Conservation (phyloP, 1,140 invertebrate species). For the Heliconius melpomene region DNA sequence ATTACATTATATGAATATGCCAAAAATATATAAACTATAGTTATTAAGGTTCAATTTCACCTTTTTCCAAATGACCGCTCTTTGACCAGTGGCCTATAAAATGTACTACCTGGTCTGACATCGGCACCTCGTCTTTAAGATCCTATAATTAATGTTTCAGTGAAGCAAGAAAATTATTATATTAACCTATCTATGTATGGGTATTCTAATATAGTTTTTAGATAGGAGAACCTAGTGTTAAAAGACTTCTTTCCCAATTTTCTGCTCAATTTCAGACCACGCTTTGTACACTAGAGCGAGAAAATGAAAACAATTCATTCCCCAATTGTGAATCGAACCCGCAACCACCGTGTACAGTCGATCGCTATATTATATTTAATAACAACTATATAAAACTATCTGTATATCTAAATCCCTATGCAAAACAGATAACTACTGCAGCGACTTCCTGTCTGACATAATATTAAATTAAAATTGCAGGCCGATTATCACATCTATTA, state of each 20-base stretch:
- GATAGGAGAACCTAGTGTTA: neutral
- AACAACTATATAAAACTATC: conserved; percentile 6
- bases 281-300: neutral
- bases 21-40: conserved; percentile 6
- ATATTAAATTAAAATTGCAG: conserved; percentile 50
- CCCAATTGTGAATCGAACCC: neutral
- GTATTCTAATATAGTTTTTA: no score
- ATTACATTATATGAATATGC: neutral
- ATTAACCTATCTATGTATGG: neutral
- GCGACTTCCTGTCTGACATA: conserved; percentile 44
- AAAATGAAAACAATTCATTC: neutral
- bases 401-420: conserved; percentile 36
- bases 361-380: neutral
- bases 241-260: neutral
- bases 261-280: neutral
- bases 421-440: conserved; percentile 37
- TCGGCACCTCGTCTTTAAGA: neutral
- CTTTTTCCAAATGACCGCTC: conserved; percentile 1
- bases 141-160: conserved; percentile 13
- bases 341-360: neutral
- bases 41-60: conserved; percentile 4
- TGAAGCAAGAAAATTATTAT: neutral
- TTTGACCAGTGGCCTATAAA: conserved; percentile 14
- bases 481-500: conserved; percentile 44
- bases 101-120: conserved; percentile 6